A percentile compares a stretch with the other conserved stretches of the same genome.
Conservation (phyloP, 92 coral and sea anemone genomes). For the Hydrozoanthus gracilis region DNA sequence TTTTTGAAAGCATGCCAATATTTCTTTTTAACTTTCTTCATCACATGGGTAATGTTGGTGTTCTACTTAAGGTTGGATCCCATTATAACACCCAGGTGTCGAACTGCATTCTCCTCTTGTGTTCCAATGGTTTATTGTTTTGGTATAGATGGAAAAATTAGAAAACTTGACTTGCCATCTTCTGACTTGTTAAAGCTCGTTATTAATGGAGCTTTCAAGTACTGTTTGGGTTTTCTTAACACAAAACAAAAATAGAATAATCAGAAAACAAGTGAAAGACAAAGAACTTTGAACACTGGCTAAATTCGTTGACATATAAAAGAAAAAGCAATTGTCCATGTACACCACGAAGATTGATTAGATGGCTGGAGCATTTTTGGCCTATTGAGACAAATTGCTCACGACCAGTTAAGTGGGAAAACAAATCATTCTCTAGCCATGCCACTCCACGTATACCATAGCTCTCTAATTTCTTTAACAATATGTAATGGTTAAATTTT, state of each 20-base stretch:
- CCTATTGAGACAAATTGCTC: background rate
- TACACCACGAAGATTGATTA: no score
- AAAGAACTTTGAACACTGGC: background rate
- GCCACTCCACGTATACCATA: no score
- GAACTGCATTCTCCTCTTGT: background rate
- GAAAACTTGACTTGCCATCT: background rate
- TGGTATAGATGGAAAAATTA: background rate
- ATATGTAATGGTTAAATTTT: background rate
- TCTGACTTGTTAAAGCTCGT: background rate
- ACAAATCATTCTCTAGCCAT: background rate
- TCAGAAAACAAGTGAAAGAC: no score
- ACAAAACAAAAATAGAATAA: background rate
- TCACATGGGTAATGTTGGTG: background rate
- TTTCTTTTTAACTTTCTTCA: background rate
- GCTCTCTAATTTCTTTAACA: no score
- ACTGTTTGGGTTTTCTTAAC: background rate
- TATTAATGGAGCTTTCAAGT: background rate
- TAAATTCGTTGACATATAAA: no score
- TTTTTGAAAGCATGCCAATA: conserved; percentile 35
- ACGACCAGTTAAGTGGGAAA: background rate
- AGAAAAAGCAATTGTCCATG: no score
- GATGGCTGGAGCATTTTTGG: background rate
- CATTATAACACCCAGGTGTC: background rate
- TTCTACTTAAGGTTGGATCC: background rate
- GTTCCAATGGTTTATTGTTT: background rate